Conservation (phyloP, 2,113 vertebrate genomes). For the Dromiciops gliroides region DNA sequence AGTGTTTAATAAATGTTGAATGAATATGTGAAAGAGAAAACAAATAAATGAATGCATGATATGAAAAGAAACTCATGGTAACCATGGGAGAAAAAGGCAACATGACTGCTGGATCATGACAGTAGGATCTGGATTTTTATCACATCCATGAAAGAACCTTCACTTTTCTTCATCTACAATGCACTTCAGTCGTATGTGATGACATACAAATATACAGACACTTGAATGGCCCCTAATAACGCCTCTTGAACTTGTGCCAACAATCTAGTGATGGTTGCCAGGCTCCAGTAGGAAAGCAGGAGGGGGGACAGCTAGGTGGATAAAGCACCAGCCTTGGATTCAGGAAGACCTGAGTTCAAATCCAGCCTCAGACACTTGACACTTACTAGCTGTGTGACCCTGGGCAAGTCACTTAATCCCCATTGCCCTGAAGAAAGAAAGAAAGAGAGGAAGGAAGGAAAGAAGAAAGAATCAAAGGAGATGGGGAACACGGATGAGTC, state of each 20-base stretch:
- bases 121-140: not conserved
- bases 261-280: not conserved
- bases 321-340: too few species aligned
- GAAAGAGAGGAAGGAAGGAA: too few species aligned
- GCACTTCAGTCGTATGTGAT: not conserved
- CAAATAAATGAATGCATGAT: not conserved
- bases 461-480: too few species aligned
- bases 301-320: too few species aligned
- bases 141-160: not conserved
- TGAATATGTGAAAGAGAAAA: not conserved
- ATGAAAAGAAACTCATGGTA: not conserved
- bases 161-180: not conserved
- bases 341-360: too few species aligned
- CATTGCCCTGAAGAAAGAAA: too few species aligned
- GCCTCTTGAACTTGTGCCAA: not conserved
- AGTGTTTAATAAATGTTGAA: not conserved
- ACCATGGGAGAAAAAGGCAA: not conserved
- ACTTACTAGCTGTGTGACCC: too few species aligned
- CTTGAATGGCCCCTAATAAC: not conserved
- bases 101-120: not conserved
- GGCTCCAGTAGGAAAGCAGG: not conserved
- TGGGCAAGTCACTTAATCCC: too few species aligned
- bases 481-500: not conserved
- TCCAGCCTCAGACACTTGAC: too few species aligned
- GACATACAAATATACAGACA: not conserved